phyloP scores from a whole-genome alignment of 2,113 vertebrate species.

The Apteryx owenii region DNA sequence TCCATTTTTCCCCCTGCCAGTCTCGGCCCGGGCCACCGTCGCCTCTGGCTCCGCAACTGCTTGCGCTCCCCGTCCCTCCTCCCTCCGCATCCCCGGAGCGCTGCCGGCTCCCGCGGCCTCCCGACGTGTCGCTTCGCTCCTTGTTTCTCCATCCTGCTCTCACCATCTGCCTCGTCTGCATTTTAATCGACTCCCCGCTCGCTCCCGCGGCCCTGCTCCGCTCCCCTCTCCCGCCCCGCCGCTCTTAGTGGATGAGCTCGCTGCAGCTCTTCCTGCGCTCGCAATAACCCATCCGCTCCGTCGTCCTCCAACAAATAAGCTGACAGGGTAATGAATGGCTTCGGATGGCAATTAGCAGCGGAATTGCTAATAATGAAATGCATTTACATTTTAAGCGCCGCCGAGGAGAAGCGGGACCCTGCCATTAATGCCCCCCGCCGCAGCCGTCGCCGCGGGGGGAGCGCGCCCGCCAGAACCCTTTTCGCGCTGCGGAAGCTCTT shows the following conservation, averaged over 20 bases:
- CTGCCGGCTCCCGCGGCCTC: too few species aligned
- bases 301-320: conserved; percentile 65
- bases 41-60: neutral
- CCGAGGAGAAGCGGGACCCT: conserved; percentile 38
- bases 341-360: conserved; percentile 77
- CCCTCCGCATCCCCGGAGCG: too few species aligned
- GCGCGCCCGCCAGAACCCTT: neutral
- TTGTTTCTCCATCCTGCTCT: neutral
- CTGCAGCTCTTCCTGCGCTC: conserved; percentile 4
- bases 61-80: neutral
- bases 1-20: neutral
- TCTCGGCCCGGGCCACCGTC: neutral
- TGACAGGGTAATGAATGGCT: conserved; percentile 81
- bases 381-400: conserved; percentile 82
- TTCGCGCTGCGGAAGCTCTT: neutral
- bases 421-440: neutral
- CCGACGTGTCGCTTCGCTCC: neutral
- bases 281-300: conserved; percentile 44
- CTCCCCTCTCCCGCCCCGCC: neutral
- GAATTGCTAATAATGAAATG: conserved; percentile 76
- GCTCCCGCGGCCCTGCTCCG: neutral
- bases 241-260: neutral
- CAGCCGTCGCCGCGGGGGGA: neutral
- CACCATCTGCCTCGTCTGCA: neutral
- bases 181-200: neutral